Evolutionary conservation across 2,797 vertebrate genomes (phyloP).

Genomic region (Centropyge bicolor): DNA sequence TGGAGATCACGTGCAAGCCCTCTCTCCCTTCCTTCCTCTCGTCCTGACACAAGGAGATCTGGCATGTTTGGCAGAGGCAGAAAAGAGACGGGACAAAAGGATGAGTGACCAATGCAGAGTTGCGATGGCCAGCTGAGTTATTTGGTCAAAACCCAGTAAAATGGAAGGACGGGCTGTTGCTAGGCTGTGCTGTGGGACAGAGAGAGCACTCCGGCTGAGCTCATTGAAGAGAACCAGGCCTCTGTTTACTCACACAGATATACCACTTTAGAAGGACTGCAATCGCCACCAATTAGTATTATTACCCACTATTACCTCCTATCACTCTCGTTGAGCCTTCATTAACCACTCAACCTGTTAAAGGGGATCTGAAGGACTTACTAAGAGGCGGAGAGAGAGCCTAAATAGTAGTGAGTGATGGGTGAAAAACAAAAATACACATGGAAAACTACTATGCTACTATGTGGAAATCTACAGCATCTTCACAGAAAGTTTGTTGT

Average conservation of each 20-base stretch:
- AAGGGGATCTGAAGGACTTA: constrained; percentile 54
- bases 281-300: constrained; percentile 81
- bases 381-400: constrained; percentile 31
- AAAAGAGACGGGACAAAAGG: constrained; percentile 79
- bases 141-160: constrained; percentile 81
- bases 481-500: neutral
- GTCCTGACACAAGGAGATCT: constrained; percentile 73
- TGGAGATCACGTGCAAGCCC: constrained; percentile 67
- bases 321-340: constrained; percentile 63
- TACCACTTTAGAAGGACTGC: constrained; percentile 70
- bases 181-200: constrained; percentile 77
- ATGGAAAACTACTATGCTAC: constrained; percentile 30
- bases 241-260: constrained; percentile 81
- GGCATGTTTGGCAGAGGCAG: constrained; percentile 80
- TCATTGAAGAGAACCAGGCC: constrained; percentile 77
- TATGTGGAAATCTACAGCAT: constrained; percentile 1
- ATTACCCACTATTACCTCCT: constrained; percentile 75
- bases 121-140: constrained; percentile 81
- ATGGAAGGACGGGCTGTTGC: constrained; percentile 79
- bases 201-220: constrained; percentile 74
- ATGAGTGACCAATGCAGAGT: constrained; percentile 77
- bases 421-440: constrained; percentile 31
- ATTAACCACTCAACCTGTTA: constrained; percentile 66
- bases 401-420: constrained; percentile 21
- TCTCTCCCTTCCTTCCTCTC: constrained; percentile 73